Conservation (phyloP, 2,888 invertebrate species). For the Chironomus tentans region DNA sequence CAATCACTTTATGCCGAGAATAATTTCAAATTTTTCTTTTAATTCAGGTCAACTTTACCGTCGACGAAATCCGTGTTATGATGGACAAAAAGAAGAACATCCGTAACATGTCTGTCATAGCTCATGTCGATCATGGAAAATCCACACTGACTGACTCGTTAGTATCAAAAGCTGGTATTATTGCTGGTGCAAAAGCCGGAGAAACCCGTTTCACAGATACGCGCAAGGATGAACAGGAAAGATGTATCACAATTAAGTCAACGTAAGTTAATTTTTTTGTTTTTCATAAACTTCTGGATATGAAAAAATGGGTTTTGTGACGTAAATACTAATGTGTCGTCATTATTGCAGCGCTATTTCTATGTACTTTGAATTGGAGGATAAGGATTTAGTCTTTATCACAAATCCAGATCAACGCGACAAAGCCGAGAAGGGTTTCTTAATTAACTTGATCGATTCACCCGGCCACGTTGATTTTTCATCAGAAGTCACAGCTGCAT, state of each 20-base stretch:
- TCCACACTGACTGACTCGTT: slow-evolving; percentile 98
- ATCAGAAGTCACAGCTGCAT: slow-evolving; percentile 98
- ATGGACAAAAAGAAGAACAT: slow-evolving; percentile 99
- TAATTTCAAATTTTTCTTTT: neutral
- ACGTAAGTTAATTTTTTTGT: slow-evolving; percentile 68
- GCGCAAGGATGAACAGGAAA: slow-evolving; percentile 98
- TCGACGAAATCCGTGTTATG: slow-evolving; percentile 98
- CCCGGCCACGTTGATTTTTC: slow-evolving; percentile 99
- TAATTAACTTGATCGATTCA: slow-evolving; percentile 99
- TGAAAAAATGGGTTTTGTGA: no score
- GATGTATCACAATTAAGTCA: slow-evolving; percentile 99
- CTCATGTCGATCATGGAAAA: slow-evolving; percentile 99
- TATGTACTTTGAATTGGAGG: slow-evolving; percentile 95
- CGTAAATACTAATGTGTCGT: neutral
- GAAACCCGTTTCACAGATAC: slow-evolving; percentile 99
- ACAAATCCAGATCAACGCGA: slow-evolving; percentile 84
- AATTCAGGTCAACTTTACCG: slow-evolving; percentile 96
- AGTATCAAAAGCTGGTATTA: slow-evolving; percentile 99
- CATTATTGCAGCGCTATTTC: slow-evolving; percentile 79
- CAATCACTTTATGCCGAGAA: no score
- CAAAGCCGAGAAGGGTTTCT: slow-evolving; percentile 86
- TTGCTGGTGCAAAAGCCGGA: slow-evolving; percentile 96
- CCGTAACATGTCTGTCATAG: slow-evolving; percentile 99
- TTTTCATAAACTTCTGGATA: no score
- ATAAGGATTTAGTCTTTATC: slow-evolving; percentile 91